Evolutionary conservation across 2,888 invertebrate genomes (phyloP).

Genomic region (Mesorhabditis sp.): DNA sequence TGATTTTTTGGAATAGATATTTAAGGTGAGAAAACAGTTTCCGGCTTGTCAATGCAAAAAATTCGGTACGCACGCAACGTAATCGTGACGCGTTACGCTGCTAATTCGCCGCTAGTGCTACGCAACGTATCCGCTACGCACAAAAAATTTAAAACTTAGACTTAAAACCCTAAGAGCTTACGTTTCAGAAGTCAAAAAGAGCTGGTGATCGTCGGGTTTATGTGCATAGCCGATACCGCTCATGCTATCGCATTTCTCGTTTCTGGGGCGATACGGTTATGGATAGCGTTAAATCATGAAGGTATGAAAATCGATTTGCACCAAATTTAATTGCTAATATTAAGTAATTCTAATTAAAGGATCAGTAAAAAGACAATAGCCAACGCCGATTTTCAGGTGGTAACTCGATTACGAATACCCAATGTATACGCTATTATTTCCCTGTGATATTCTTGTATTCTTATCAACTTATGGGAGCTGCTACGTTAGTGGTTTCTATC

Average conservation of each 20-base stretch:
- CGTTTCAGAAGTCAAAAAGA: background rate
- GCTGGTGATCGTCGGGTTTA: constrained; percentile 4
- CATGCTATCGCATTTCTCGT: background rate
- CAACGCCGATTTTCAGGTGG: background rate
- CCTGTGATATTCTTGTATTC: background rate
- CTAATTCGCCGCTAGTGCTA: no score
- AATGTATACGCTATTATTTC: background rate
- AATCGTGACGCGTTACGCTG: no score
- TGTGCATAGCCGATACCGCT: background rate
- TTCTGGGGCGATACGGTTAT: background rate
- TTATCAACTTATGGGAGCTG: constrained; percentile 3
- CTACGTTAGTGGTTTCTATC: background rate
- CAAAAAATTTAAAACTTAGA: no score
- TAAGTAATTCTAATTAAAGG: no score
- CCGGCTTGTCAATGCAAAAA: background rate
- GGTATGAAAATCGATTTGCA: background rate
- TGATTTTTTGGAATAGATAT: background rate
- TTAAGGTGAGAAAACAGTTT: background rate
- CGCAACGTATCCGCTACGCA: no score
- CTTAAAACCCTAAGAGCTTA: background rate
- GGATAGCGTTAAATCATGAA: background rate
- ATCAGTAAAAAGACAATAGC: no score
- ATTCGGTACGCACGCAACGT: no score
- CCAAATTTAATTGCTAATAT: background rate
- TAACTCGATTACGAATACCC: background rate